Evolutionary conservation across 1,140 invertebrate genomes (phyloP).

Genomic region (Fopius arisanus): DNA sequence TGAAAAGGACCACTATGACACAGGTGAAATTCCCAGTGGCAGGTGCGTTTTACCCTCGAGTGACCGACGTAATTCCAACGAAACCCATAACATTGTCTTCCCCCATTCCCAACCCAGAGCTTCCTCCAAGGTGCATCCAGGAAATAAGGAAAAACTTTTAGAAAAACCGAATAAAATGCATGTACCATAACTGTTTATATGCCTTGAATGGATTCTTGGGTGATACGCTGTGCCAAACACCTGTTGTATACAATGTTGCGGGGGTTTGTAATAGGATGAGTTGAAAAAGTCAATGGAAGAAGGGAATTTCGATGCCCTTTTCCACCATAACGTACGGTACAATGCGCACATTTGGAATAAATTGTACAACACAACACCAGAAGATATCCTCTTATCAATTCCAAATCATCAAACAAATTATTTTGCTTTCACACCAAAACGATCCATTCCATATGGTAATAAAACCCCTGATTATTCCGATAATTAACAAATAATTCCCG

Average conservation of each 20-base stretch:
- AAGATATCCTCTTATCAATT: too few relatives aligned
- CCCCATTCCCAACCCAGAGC: neutral
- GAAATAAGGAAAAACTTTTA: neutral
- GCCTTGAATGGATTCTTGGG: slow-evolving; percentile 17
- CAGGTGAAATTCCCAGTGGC: neutral
- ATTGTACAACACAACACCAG: too few relatives aligned
- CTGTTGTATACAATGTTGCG: slow-evolving; percentile 8
- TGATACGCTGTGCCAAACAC: slow-evolving; percentile 17
- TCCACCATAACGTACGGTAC: neutral
- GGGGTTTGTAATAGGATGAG: neutral
- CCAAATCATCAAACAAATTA: too few relatives aligned
- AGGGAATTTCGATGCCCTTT: neutral
- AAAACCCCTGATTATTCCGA: too few relatives aligned
- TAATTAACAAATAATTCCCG: too few relatives aligned
- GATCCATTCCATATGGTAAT: too few relatives aligned
- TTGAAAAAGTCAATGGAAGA: neutral
- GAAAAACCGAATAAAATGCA: neutral
- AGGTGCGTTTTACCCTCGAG: neutral
- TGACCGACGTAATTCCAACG: neutral
- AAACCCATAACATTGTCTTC: neutral
- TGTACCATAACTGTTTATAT: slow-evolving; percentile 19
- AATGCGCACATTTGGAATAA: neutral
- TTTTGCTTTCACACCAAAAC: too few relatives aligned
- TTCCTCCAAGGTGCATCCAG: neutral
- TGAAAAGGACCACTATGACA: neutral